Percentiles rank a stretch among this genome's conserved stretches.
These are phyloP conservation scores for Nemotelus pantherinus DNA, from an alignment of 2,888 invertebrate genomes.

Conservation along the genomic window DNA sequence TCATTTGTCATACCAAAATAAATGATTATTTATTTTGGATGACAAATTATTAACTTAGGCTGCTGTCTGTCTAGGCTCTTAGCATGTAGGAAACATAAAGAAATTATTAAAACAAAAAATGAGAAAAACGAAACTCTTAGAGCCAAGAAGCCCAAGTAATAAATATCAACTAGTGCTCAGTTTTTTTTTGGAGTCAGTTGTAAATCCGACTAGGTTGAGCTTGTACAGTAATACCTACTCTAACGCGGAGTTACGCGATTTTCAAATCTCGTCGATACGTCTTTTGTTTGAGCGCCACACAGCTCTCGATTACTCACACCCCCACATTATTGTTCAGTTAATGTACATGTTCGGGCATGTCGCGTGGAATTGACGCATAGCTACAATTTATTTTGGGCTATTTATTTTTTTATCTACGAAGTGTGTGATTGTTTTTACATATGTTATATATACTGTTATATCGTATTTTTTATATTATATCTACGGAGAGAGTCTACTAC, in stretches of 20 bases:
- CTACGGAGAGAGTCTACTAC: background rate
- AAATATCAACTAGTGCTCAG: too few species aligned
- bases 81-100: too few species aligned
- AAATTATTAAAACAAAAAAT: too few species aligned
- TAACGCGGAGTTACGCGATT: background rate
- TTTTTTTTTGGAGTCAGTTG: too few species aligned
- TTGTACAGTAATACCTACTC: too few species aligned
- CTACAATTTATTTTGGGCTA: background rate
- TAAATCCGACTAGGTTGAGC: too few species aligned
- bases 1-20: too few species aligned
- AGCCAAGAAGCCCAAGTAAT: too few species aligned
- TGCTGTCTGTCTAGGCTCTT: too few species aligned
- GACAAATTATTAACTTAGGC: too few species aligned
- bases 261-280: background rate
- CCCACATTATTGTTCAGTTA: background rate
- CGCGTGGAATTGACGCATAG: background rate
- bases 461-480: background rate
- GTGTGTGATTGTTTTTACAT: background rate
- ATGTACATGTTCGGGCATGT: background rate
- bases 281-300: slow-evolving; percentile 3
- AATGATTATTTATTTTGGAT: too few species aligned
- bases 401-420: background rate
- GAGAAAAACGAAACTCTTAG: too few species aligned
- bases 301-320: background rate
- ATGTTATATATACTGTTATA: background rate